Percentiles rank a stretch among this genome's conserved stretches.
phyloP scores from a whole-genome alignment of 1,140 invertebrate genomes.

The Dreissena rostriformis region DNA sequence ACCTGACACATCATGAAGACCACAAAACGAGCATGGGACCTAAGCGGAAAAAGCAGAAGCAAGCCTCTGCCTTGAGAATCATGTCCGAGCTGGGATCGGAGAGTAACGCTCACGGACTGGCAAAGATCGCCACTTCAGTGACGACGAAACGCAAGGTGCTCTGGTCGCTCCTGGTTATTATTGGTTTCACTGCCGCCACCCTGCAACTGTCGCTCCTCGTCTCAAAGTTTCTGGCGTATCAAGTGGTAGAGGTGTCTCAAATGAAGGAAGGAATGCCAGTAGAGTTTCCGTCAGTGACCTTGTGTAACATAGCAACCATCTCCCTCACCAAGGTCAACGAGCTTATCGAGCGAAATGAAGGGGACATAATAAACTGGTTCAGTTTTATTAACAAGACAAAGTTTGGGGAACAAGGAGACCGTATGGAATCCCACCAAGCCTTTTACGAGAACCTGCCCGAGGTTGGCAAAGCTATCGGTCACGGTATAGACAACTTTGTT shows the following conservation, averaged over 20 bases:
- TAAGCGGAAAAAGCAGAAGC: slow-evolving; percentile 34
- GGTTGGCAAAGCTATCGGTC: slow-evolving; percentile 69
- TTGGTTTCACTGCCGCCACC: slow-evolving; percentile 77
- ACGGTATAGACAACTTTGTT: slow-evolving; percentile 71
- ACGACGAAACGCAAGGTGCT: slow-evolving; percentile 76
- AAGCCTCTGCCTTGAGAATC: slow-evolving; percentile 66
- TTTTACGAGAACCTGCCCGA: slow-evolving; percentile 75
- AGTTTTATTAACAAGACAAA: slow-evolving; percentile 60
- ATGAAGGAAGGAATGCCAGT: slow-evolving; percentile 78
- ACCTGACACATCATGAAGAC: slow-evolving; percentile 55
- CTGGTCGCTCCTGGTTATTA: slow-evolving; percentile 74
- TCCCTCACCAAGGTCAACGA: slow-evolving; percentile 71
- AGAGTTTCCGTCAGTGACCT: slow-evolving; percentile 75
- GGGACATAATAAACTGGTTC: slow-evolving; percentile 69
- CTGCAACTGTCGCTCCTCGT: slow-evolving; percentile 75
- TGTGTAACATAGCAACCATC: slow-evolving; percentile 76
- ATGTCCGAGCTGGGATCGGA: slow-evolving; percentile 76
- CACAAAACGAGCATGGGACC: slow-evolving; percentile 59
- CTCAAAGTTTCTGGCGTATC: slow-evolving; percentile 73
- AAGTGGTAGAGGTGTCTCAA: slow-evolving; percentile 77
- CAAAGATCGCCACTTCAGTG: slow-evolving; percentile 74
- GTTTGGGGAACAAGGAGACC: slow-evolving; percentile 67
- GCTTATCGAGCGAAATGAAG: slow-evolving; percentile 49
- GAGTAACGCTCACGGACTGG: slow-evolving; percentile 77
- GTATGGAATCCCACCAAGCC: slow-evolving; percentile 71